A percentile compares a stretch with the other conserved stretches of the same genome.
Conservation (phyloP, 2,888 invertebrate genomes). For the Ormyrus rosae region DNA sequence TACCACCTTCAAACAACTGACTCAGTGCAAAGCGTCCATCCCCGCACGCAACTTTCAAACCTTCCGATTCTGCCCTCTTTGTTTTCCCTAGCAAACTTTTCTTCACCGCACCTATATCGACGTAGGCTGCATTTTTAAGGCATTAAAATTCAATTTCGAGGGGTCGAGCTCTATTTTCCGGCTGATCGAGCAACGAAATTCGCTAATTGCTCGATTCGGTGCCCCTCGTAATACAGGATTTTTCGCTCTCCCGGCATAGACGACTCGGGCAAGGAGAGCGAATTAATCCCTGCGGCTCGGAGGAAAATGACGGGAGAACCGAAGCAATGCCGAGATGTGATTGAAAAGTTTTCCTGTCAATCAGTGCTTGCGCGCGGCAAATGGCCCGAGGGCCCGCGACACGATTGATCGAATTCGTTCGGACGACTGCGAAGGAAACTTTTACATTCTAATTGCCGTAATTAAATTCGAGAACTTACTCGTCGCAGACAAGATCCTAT, state of each 20-base stretch:
- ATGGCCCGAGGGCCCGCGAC: slow-evolving; percentile 64
- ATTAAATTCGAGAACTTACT: slow-evolving; percentile 73
- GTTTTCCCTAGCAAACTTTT: not conserved
- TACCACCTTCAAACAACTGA: slow-evolving; percentile 12
- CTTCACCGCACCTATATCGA: not conserved
- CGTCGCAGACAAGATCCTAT: slow-evolving; percentile 51
- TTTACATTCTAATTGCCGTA: slow-evolving; percentile 70
- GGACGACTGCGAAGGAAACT: slow-evolving; percentile 62
- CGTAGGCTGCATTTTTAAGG: not conserved
- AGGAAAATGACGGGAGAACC: slow-evolving; percentile 23
- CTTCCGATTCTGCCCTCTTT: too few species aligned
- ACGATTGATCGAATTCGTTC: slow-evolving; percentile 66
- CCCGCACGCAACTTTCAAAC: slow-evolving; percentile 19
- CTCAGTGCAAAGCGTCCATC: not conserved
- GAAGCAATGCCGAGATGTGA: slow-evolving; percentile 48
- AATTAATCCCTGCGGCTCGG: slow-evolving; percentile 46
- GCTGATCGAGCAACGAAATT: slow-evolving; percentile 5
- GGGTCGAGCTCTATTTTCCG: slow-evolving; percentile 3
- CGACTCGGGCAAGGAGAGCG: slow-evolving; percentile 7
- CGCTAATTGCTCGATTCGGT: not conserved
- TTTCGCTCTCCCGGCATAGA: not conserved
- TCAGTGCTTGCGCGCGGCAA: slow-evolving; percentile 65
- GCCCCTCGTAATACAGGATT: not conserved
- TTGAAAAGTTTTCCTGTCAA: slow-evolving; percentile 70
- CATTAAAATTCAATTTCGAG: not conserved